A percentile compares a stretch with the other conserved stretches of the same genome.
phyloP scores from a whole-genome alignment of 2,888 invertebrate genomes.

The Thecophora atra region DNA sequence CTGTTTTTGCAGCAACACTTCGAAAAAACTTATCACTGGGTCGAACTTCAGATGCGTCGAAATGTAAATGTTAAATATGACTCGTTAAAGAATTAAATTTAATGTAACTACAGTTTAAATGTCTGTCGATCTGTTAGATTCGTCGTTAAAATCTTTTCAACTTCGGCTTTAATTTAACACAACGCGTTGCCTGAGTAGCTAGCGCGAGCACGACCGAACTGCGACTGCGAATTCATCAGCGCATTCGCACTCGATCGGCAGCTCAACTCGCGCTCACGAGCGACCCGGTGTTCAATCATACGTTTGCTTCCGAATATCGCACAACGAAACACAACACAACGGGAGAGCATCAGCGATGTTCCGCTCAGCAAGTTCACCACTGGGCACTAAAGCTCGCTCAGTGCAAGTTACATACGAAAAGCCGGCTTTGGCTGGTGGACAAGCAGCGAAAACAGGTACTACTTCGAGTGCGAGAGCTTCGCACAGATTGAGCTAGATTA shows the following conservation, averaged over 20 bases:
- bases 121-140: not conserved
- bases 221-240: conserved; percentile 42
- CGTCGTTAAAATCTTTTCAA: not conserved
- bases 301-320: no score
- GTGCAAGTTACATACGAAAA: not conserved
- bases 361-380: conserved; percentile 8
- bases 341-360: no score
- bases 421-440: conserved; percentile 35
- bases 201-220: conserved; percentile 48
- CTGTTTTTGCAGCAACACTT: not conserved
- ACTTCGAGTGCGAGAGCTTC: conserved; percentile 1
- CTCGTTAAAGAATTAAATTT: no score
- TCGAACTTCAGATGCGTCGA: no score
- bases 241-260: conserved; percentile 6
- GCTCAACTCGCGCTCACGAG: not conserved
- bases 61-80: no score
- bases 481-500: conserved; percentile 18
- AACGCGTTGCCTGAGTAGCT: conserved; percentile 41
- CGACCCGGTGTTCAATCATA: no score
- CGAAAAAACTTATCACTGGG: no score
- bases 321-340: no score
- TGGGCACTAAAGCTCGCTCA: conserved; percentile 27
- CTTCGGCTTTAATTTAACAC: not conserved
- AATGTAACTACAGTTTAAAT: no score
- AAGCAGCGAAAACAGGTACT: conserved; percentile 21